Evolutionary conservation across 2,888 invertebrate genomes (phyloP).

Genomic region (Salpingus planirostris): DNA sequence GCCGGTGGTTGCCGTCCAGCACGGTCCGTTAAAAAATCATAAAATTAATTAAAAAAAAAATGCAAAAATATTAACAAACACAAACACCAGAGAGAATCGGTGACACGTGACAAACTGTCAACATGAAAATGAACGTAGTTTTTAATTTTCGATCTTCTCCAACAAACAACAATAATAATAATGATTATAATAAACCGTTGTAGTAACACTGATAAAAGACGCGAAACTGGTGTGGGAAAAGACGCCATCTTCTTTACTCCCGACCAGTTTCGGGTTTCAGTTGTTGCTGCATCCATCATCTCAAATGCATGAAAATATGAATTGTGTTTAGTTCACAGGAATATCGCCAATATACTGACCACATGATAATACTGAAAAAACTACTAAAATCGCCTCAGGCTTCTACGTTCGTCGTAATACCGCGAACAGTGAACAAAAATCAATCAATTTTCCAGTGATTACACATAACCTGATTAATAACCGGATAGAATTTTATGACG

Average conservation of each 20-base stretch:
- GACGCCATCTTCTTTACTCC: conserved; percentile 30
- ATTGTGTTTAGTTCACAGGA: conserved; percentile 40
- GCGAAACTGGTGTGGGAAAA: conserved; percentile 31
- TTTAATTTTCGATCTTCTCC: too few species aligned
- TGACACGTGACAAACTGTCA: conserved; percentile 38
- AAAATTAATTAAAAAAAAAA: too few species aligned
- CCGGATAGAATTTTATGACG: conserved; percentile 36
- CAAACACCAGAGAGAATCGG: conserved; percentile 36
- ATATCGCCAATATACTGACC: conserved; percentile 37
- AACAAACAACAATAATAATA: too few species aligned
- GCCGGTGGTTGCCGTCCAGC: conserved; percentile 24
- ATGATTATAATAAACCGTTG: too few species aligned
- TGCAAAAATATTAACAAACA: conserved; percentile 3
- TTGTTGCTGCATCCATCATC: conserved; percentile 28
- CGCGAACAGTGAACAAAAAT: conserved; percentile 39
- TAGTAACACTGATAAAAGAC: too few species aligned
- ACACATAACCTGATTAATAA: conserved; percentile 35
- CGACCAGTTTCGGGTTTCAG: conserved; percentile 28
- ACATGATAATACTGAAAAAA: conserved; percentile 37
- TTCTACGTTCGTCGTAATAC: conserved; percentile 33
- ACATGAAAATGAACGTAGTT: too few species aligned
- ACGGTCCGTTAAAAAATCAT: conserved; percentile 21
- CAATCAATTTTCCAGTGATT: conserved; percentile 41
- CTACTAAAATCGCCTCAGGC: conserved; percentile 40
- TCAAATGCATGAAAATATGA: too few species aligned